Evolutionary conservation across 2,888 invertebrate genomes (phyloP).

Genomic region (Bombylius discolor): DNA sequence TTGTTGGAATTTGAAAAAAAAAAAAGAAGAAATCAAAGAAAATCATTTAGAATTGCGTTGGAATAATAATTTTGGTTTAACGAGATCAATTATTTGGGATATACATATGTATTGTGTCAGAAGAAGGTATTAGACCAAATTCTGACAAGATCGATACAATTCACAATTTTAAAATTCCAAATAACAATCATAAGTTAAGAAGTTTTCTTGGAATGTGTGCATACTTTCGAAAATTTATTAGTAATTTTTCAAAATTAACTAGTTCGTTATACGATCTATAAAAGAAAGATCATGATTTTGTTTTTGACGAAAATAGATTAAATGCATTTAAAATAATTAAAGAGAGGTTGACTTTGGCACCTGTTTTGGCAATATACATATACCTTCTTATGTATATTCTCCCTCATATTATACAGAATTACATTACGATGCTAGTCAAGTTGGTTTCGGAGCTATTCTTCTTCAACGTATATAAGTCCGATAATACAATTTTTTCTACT

Average conservation of each 20-base stretch:
- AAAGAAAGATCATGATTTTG: not conserved
- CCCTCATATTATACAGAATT: not conserved
- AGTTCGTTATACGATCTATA: not conserved
- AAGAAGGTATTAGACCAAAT: constrained; percentile 20
- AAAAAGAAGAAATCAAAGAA: constrained; percentile 11
- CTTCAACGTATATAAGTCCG: not conserved
- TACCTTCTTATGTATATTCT: too few relatives aligned
- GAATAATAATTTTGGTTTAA: constrained; percentile 19
- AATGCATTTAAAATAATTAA: not conserved
- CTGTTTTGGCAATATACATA: not conserved
- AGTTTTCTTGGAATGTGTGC: constrained; percentile 20
- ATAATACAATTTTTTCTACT: not conserved
- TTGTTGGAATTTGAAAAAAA: accelerated
- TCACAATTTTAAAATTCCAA: constrained; percentile 10
- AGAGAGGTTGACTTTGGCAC: not conserved
- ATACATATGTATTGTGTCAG: constrained; percentile 21
- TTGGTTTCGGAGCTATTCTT: not conserved
- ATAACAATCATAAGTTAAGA: constrained; percentile 18
- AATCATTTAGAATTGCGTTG: constrained; percentile 22
- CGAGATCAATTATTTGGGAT: constrained; percentile 22
- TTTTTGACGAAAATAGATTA: not conserved
- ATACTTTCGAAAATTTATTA: not conserved
- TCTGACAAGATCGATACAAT: constrained; percentile 20
- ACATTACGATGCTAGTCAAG: not conserved
- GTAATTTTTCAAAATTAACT: not conserved